These are phyloP conservation scores for Dolichotis patagonum DNA, from an alignment of 2,113 vertebrate genomes.

Conservation along the genomic window DNA sequence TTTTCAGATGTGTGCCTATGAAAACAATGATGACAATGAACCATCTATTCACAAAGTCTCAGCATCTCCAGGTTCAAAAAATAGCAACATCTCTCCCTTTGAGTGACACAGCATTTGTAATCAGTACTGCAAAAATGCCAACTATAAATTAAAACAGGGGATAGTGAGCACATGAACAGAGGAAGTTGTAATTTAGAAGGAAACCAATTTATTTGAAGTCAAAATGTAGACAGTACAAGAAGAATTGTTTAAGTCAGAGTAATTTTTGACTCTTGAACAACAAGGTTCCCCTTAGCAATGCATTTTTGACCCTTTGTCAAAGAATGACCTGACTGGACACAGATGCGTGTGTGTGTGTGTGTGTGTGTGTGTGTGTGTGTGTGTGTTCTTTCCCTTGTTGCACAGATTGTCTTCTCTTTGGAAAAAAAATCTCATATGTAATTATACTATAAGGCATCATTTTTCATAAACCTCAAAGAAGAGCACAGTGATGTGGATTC, in stretches of 20 bases:
- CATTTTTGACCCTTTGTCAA: constrained; percentile 20
- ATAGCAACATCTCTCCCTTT: constrained; percentile 17
- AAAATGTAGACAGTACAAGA: neutral
- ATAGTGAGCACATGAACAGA: neutral
- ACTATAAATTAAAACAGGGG: neutral
- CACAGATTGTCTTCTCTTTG: neutral
- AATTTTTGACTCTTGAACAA: neutral
- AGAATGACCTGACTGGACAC: neutral
- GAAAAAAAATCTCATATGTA: neutral
- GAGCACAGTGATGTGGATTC: neutral
- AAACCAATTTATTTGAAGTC: constrained; percentile 48
- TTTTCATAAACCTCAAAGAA: neutral
- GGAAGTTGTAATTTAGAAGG: constrained; percentile 19
- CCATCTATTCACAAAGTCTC: neutral
- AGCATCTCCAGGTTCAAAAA: neutral
- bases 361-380: neutral
- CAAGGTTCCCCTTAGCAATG: neutral
- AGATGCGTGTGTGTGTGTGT: neutral
- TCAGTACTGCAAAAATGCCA: constrained; percentile 12
- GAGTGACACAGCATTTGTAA: constrained; percentile 59
- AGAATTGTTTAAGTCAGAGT: neutral
- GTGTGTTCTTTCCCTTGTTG: neutral
- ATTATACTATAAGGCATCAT: neutral
- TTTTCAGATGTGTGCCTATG: constrained; percentile 41
- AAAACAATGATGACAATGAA: neutral